Conservation (phyloP, 1,140 invertebrate genomes). For the Myzus persicae region DNA sequence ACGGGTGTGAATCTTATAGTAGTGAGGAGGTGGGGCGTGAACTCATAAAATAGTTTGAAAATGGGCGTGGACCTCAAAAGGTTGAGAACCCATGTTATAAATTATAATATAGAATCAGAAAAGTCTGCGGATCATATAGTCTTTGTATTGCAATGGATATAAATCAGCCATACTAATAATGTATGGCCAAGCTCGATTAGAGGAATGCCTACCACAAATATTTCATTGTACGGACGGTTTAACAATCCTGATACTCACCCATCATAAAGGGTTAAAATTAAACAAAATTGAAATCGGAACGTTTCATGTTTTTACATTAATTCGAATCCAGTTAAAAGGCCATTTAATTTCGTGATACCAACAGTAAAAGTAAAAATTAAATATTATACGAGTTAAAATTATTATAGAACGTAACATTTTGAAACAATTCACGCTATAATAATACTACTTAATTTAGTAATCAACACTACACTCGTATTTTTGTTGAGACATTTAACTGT, state of each 20-base stretch:
- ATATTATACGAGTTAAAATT: no score
- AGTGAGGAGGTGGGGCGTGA: no score
- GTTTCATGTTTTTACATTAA: neutral
- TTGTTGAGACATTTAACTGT: no score
- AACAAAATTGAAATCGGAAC: neutral
- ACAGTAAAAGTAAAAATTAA: neutral
- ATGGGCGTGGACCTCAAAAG: no score
- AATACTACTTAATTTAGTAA: no score
- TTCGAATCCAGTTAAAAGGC: neutral
- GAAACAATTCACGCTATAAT: neutral
- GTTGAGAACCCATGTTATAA: no score
- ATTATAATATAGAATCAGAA: neutral
- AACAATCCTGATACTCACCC: neutral
- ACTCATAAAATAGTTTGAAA: no score
- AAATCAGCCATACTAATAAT: neutral
- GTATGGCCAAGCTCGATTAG: neutral
- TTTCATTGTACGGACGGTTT: neutral
- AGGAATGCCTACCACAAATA: neutral
- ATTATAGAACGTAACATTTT: neutral
- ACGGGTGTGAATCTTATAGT: no score
- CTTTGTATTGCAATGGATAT: neutral
- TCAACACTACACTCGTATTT: no score
- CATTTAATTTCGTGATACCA: neutral
- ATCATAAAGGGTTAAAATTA: slow-evolving; percentile 11
- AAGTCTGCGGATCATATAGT: neutral